Percentiles rank a stretch among this genome's conserved stretches.
Evolutionary conservation across 2,113 vertebrate genomes (phyloP).

Genomic region (Gallinago undulata): DNA sequence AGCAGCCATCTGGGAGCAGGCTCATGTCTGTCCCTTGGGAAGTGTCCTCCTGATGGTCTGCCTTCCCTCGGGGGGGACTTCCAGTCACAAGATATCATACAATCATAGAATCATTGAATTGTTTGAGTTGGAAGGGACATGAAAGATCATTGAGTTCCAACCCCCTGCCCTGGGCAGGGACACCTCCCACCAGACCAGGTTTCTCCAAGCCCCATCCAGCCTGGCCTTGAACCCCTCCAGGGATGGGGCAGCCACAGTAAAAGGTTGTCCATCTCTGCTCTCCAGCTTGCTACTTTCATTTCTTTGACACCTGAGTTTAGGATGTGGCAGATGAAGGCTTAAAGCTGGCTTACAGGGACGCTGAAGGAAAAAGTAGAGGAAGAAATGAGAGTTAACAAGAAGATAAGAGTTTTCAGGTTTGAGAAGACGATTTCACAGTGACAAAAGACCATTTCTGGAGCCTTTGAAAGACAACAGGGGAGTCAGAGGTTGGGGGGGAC

Average conservation of each 20-base stretch:
- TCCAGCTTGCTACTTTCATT: background rate
- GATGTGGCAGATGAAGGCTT: background rate
- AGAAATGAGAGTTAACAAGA: background rate
- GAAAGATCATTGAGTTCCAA: no score
- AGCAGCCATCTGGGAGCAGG: background rate
- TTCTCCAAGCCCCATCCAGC: no score
- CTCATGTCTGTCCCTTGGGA: background rate
- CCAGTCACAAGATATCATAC: background rate
- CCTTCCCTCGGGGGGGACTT: background rate
- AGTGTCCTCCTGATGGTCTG: background rate
- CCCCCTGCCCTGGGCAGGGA: no score
- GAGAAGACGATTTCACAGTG: background rate
- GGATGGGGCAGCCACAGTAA: background rate
- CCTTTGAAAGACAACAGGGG: background rate
- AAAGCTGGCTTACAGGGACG: background rate
- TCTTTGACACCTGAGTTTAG: background rate
- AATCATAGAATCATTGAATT: no score
- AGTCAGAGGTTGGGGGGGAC: background rate
- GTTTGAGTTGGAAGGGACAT: no score
- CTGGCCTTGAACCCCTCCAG: no score
- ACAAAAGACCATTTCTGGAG: background rate
- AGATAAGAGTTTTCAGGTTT: background rate
- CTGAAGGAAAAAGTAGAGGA: background rate
- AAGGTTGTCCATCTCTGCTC: background rate
- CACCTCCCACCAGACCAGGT: no score